Conservation (phyloP, 2,888 invertebrate genomes). For the Ganaspis brasiliensis region DNA sequence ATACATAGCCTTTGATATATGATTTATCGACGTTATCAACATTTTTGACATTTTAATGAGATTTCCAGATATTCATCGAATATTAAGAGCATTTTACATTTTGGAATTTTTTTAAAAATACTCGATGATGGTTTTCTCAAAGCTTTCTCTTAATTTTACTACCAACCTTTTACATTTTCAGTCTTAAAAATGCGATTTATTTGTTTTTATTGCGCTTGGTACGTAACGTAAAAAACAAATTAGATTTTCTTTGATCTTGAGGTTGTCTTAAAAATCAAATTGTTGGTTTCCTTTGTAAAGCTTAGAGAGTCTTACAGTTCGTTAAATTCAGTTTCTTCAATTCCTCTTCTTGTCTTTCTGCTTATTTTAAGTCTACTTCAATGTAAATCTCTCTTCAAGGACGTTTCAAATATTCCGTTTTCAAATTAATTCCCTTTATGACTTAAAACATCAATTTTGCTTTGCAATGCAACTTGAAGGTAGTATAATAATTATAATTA, state of each 20-base stretch:
- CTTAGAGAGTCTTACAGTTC: background rate
- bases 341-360: background rate
- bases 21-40: background rate
- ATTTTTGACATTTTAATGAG: background rate
- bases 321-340: background rate
- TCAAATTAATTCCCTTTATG: background rate
- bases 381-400: background rate
- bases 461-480: background rate
- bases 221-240: background rate
- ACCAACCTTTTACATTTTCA: no score
- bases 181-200: background rate
- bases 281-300: background rate
- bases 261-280: background rate
- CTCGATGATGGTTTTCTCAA: no score
- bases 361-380: background rate
- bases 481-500: background rate
- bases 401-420: background rate
- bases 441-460: background rate
- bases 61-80: background rate
- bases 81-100: no score
- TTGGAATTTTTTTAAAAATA: no score
- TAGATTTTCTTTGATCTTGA: slow-evolving; percentile 1
- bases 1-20: slow-evolving; percentile 6
- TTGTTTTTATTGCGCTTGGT: background rate
- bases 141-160: no score